Percentiles rank a stretch among this genome's conserved stretches.
Evolutionary conservation across 2,888 invertebrate genomes (phyloP).

Genomic region (Cenopis cana): DNA sequence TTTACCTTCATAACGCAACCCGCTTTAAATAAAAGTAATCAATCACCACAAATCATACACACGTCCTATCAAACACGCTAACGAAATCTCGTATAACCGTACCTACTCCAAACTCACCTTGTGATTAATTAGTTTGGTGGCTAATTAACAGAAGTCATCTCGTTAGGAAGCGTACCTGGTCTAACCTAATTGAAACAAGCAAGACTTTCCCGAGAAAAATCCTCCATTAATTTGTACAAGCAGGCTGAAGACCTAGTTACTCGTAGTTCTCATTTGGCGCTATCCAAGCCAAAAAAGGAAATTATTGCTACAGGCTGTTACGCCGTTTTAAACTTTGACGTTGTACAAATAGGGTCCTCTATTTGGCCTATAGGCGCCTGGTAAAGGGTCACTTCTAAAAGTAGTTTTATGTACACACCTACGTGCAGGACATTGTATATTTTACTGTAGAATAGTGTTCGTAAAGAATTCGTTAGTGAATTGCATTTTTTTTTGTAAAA

Average conservation of each 20-base stretch:
- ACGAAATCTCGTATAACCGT: slow-evolving; percentile 66
- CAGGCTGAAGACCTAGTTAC: slow-evolving; percentile 44
- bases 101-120: slow-evolving; percentile 66
- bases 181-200: slow-evolving; percentile 79
- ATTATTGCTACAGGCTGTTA: background rate
- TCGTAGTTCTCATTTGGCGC: slow-evolving; percentile 17
- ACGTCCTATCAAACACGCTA: slow-evolving; percentile 49
- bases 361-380: background rate
- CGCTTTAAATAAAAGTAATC: background rate
- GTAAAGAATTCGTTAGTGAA: no score
- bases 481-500: no score
- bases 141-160: slow-evolving; percentile 81
- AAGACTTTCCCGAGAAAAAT: slow-evolving; percentile 74
- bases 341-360: background rate
- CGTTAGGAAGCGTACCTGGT: slow-evolving; percentile 80
- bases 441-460: no score
- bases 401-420: no score
- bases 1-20: background rate
- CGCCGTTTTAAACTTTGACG: background rate
- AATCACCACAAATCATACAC: slow-evolving; percentile 15
- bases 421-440: no score
- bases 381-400: no score
- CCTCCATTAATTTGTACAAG: slow-evolving; percentile 61
- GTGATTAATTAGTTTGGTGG: slow-evolving; percentile 80
- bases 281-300: slow-evolving; percentile 6